Evolutionary conservation across 2,888 invertebrate species (phyloP), one percentile per base, ranked within the genome.

Genomic region (Cantharis rustica): DNA sequence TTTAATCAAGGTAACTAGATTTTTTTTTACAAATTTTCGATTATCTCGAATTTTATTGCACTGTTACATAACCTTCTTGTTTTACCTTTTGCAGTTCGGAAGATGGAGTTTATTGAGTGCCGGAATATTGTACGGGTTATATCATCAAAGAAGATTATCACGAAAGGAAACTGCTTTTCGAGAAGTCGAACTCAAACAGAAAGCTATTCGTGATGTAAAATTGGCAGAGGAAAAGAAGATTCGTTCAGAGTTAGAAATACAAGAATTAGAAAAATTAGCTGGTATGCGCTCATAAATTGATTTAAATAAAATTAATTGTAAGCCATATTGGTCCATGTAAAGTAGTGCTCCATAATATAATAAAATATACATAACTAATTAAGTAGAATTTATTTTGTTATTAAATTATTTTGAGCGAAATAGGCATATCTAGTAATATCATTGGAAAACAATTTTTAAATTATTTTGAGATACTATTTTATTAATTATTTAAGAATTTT

Each of bases 101-200:
- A 91, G 96, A 86, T 96, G 96, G 95, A 93, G 93, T 74, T 90
- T 96, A 84, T 90, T 96, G 3, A 86, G 91, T 0, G 89, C 91
- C 0, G 96, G 96, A 27, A 89, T 96, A 79, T 85, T 92, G 0
- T 96, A 95, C 82, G 96, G 96, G 71, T 91, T 92, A 0, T 92
- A 93, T 86, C 91, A 95, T 86, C 93, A 95, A 81, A 92, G 86
- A 85, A 90, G 94, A 72, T 89, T 94, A 1, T 90, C 92, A 31
- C 94, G 90, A 86, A 93, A 90, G 85, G 95, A 95, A 84, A 87
- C 88, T 3, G 91, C 90, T 76, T 84, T 92, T 64, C 91, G 94
- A 17, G 94, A 92, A 87, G 89, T 93, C 11, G 94, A 95, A 83
- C 88, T 89, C 0, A 92, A 92, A 87, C 92, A 93, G 83, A 94